Conservation (phyloP, 2,888 invertebrate genomes). For the Lasius platythorax region DNA sequence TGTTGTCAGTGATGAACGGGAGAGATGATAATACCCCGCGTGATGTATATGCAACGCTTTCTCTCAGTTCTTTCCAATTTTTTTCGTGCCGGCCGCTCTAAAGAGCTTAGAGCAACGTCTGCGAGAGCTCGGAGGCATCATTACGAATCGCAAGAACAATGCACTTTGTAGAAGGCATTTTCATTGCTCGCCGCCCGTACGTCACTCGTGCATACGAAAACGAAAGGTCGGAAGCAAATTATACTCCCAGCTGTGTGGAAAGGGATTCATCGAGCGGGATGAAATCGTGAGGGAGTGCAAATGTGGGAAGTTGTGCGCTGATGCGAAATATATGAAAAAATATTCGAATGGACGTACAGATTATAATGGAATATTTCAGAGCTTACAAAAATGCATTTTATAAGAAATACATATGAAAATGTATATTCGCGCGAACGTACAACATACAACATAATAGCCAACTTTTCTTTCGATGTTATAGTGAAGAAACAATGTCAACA, state of each 20-base stretch:
- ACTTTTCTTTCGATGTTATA: background rate
- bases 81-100: conserved; percentile 19
- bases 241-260: conserved; percentile 21
- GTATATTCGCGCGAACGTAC: too few relatives aligned
- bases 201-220: conserved; percentile 58
- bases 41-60: conserved; percentile 2
- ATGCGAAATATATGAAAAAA: conserved; percentile 22
- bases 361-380: conserved; percentile 39
- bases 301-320: background rate
- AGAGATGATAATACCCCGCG: conserved; percentile 10
- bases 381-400: background rate
- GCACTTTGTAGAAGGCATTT: conserved; percentile 61
- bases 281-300: conserved; percentile 18
- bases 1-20: background rate
- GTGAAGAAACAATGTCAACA: background rate
- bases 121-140: conserved; percentile 62
- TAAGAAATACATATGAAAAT: conserved; percentile 1
- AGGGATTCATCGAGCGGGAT: background rate
- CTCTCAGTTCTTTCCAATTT: conserved; percentile 28
- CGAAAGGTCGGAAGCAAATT: conserved; percentile 59
- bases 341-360: conserved; percentile 34
- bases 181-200: conserved; percentile 56
- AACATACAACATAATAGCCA: background rate
- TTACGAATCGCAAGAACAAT: conserved; percentile 69
- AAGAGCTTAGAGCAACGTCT: conserved; percentile 36